Base-by-base conservation (phyloP, 2,797 vertebrate species). In the Spinus olivaceus region DNA sequence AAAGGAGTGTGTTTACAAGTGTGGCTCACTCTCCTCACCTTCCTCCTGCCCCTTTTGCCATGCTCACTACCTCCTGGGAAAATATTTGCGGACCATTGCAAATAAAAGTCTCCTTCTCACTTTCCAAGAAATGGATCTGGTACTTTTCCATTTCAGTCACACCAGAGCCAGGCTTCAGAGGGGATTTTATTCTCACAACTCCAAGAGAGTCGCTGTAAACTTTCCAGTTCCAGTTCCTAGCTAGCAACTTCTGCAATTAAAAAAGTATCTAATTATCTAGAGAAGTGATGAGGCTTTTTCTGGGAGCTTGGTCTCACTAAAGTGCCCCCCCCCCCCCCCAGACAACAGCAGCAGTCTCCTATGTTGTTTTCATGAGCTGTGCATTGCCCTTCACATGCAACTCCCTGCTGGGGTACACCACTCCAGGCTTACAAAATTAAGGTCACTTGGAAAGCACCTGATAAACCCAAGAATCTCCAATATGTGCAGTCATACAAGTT, bases 81-180 rank as follows among this genome's bases (percentile, higher is more conserved):
- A 94, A 97, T 83, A 94, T 94, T 77, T 82, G 88, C 78, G 4
- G 88, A 79, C 80, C 91, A 95, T 54, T 92, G 96, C 97, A 98
- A 97, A 97, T 96, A 97, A 96, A 96, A 97, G 96, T 94, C 95
- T 97, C 96, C 94, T 97, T 96, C 91, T 96, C 88, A 88, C 88
- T 94, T 95, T 95, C 95, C 96, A 97, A 97, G 97, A 97, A 98
- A 95, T 6, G 20, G 92, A 91, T 86, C 96, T 92, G 91, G 97
- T 97, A 97, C 71, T 97, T 97, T 98, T 98, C 97, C 97, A 97
- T 96, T 96, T 96, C 92, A 78, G 82, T 86, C 77, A 85, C 59
- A 39, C 77, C 42, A 81, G 1, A 5, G 87, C 73, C 87, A 94
- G 61, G 93, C 94, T 94, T 96, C 33, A 27, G 88, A 74, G 66